A percentile compares a stretch with the other conserved stretches of the same genome.
Evolutionary conservation across 1,140 invertebrate genomes (phyloP).

Genomic region (Ericerus pela): DNA sequence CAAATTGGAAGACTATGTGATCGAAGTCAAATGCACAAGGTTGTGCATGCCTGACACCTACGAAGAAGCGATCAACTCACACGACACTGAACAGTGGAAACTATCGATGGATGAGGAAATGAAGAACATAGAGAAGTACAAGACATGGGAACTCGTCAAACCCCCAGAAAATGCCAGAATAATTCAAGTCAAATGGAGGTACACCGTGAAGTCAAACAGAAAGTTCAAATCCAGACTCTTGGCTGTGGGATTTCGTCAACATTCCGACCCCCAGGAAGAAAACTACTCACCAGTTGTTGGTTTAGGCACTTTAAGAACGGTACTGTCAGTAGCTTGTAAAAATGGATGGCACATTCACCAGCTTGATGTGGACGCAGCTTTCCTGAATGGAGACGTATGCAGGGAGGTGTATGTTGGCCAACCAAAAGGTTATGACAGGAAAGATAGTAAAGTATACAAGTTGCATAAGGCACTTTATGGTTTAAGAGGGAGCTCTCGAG

Average conservation of each 20-base stretch:
- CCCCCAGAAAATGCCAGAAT: not conserved
- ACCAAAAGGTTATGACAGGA: too few species aligned
- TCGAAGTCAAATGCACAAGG: not conserved
- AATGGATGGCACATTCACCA: constrained; percentile 21
- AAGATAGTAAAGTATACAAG: too few species aligned
- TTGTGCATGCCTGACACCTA: constrained; percentile 15
- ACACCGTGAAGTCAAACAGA: constrained; percentile 25
- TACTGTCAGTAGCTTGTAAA: constrained; percentile 17
- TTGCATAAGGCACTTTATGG: constrained; percentile 32
- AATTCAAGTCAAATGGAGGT: constrained; percentile 23
- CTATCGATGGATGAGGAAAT: constrained; percentile 19
- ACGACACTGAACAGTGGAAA: constrained; percentile 15
- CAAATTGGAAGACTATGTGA: not conserved
- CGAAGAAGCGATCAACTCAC: constrained; percentile 22
- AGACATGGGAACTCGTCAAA: constrained; percentile 10
- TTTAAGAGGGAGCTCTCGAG: constrained; percentile 28
- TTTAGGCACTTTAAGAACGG: too few species aligned
- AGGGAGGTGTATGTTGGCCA: too few species aligned
- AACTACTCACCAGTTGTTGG: too few species aligned
- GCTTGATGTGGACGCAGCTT: constrained; percentile 26
- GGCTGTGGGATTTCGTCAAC: constrained; percentile 22
- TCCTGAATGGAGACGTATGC: constrained; percentile 20
- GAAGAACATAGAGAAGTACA: constrained; percentile 9
- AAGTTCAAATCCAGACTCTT: constrained; percentile 23
- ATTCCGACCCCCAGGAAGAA: not conserved